Conservation (phyloP, 1,140 invertebrate genomes). For the Chrysomallon squamiferum region DNA sequence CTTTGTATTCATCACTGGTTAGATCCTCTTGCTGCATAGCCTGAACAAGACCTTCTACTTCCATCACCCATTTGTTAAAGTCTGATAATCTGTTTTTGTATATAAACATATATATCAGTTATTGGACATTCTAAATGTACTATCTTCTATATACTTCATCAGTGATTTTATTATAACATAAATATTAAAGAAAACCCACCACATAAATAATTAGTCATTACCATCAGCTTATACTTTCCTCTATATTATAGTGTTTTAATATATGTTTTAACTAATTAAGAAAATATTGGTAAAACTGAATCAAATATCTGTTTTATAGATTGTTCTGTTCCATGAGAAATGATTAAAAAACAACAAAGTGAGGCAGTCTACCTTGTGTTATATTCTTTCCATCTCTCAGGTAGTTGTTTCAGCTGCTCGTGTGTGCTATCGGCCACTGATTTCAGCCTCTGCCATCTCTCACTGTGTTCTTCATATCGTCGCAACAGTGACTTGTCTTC, state of each 20-base stretch:
- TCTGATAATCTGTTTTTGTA: conserved; percentile 71
- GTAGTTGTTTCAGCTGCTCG: conserved; percentile 82
- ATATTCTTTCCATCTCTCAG: conserved; percentile 88
- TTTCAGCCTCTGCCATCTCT: conserved; percentile 77
- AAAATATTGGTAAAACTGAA: no score
- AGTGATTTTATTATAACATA: neutral
- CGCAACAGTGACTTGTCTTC: conserved; percentile 69
- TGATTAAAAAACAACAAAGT: no score
- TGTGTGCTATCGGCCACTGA: conserved; percentile 76
- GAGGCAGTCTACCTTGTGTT: conserved; percentile 75
- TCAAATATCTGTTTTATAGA: no score
- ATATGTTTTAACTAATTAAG: no score
- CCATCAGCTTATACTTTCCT: no score
- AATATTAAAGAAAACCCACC: neutral
- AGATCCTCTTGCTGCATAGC: conserved; percentile 84
- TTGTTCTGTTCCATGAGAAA: no score
- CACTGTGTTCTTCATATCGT: conserved; percentile 71
- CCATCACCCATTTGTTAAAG: conserved; percentile 90
- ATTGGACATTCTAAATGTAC: neutral
- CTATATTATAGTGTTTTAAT: no score
- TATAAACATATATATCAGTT: neutral
- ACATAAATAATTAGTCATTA: neutral
- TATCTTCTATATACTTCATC: neutral
- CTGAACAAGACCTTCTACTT: conserved; percentile 81
- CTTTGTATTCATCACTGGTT: conserved; percentile 86